Evolutionary conservation across 2,797 vertebrate genomes (phyloP), one percentile per base, ranked within the genome.

Genomic region (Macroramphosus scolopax): DNA sequence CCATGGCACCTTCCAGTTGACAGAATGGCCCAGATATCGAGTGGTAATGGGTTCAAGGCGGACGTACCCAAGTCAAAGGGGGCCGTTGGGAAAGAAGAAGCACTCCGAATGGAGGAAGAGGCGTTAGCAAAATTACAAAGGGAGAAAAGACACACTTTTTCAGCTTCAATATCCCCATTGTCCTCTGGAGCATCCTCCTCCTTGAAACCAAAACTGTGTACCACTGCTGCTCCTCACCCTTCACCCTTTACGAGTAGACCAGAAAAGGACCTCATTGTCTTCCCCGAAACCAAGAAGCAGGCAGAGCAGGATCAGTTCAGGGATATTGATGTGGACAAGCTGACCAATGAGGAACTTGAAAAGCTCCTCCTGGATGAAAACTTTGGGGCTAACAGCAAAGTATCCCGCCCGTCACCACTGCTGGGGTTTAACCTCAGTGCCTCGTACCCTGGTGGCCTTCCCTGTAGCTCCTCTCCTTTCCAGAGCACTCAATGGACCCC

Each of bases 91-190:
- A 97, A 95, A 84, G 95, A 96, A 83, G 97, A 99, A 82, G 97
- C 97, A 13, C 88, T 99, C 56, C 94, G 93, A 44, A 99, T 99
- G 97, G 97, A 99, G 88, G 92, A 90, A 45, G 97, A 98, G 34
- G 97, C 97, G 5, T 85, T 99, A 81, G 95, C 94, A 41, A 95
- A 93, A 84, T 72, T 97, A 68, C 94, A 93, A 68, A 93, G 89
- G 49, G 95, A 92, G 28, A 94, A 89, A 79, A 87, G 62, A 63
- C 75, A 75, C 56, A 80, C 85, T 61, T 71, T 71, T 51, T 72
- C 81, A 53, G 76, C 82, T 42, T 78, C 82, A 46, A 36, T 75
- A 20, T 74, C 84, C 26, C 68, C 75, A 4, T 83, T 90, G 34
- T 51, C 82, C 63, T 75, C 67, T 22, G 47, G 41, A 8, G 33